Base-by-base conservation (phyloP, 2,113 vertebrate species). In the Hydrolagus affinis region DNA sequence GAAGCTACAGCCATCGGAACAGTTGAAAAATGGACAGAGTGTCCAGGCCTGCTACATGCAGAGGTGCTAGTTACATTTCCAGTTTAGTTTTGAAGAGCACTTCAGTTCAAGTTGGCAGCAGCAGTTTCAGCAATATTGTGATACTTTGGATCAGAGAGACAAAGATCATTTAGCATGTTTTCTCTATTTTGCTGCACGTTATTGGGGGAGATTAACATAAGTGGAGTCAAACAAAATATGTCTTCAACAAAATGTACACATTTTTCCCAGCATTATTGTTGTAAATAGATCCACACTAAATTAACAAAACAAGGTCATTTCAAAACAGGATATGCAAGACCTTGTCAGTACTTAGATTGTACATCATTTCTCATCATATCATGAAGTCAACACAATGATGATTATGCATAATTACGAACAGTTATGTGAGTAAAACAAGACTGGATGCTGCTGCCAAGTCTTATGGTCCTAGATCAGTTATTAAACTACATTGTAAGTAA, bases 71-170 rank as follows among this genome's bases (percentile, higher is more conserved):
- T 91, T 90, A 76, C 87, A 86, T 85, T 87, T 85, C 85, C 21
- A 87, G 85, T 88, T 87, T 88, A 85, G 44, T 86, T 87, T 87
- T 89, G 90, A 89, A 90, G 88, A 89, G 73, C 75, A 77, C 80
- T 93, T 91, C 89, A 90, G 90, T 88, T 88, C 90, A 94, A 94
- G 90, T 93, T 94, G 94, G 92, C 92, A 94, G 94, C 91, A 94
- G 92, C 78, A 83, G 62, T 21, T 83, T 32, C 66, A 66, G 62
- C 78, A 83, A 28, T 28, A 83, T 17, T 6, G 78, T 66, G 59
- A 25, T 28, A 83, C 66, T 83, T 66, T 83, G 28, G 28, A 32
- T 83, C 60, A 80, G 59, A 64, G 77, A 23, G 23, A 64, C 59
- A 64, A 64, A 8, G 23, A 28, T 59, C 77, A 73, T 15, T 32